Percentiles rank a stretch among this genome's conserved stretches.
These are phyloP conservation scores for Dromius quadrimaculatus DNA, from an alignment of 2,888 invertebrate species.

Conservation along the genomic window DNA sequence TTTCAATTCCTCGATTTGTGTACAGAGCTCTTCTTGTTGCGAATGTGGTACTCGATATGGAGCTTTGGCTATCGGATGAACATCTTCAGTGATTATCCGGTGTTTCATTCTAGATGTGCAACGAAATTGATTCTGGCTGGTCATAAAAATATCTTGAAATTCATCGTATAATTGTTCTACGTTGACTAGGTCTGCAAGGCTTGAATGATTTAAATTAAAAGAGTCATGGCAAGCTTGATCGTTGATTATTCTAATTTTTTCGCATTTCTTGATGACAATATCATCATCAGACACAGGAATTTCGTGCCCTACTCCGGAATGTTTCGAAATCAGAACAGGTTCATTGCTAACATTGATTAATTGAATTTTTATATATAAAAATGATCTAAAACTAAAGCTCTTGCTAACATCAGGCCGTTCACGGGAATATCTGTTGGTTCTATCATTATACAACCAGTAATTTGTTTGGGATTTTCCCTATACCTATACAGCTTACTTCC, in stretches of 20 bases:
- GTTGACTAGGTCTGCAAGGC: neutral
- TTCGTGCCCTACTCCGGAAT: neutral
- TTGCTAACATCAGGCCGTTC: neutral
- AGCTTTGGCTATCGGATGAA: slow-evolving; percentile 31
- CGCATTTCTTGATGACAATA: neutral
- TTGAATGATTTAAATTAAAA: slow-evolving; percentile 18
- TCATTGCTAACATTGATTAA: neutral
- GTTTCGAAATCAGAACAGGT: neutral
- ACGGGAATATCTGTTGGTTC: neutral
- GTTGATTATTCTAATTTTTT: neutral
- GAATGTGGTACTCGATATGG: slow-evolving; percentile 52
- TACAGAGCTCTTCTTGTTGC: slow-evolving; percentile 13
- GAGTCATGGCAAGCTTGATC: no score
- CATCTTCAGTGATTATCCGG: slow-evolving; percentile 18
- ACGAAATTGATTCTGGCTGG: neutral
- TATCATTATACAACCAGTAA: neutral
- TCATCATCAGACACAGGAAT: neutral
- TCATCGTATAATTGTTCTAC: no score
- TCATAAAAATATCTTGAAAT: slow-evolving; percentile 6
- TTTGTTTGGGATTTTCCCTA: neutral
- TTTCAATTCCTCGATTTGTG: slow-evolving; percentile 53
- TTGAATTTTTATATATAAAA: neutral
- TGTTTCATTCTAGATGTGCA: slow-evolving; percentile 19
- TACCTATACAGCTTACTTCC: neutral
- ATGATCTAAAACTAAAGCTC: neutral